Percentiles rank a stretch among this genome's conserved stretches.
Evolutionary conservation across 2,113 vertebrate genomes (phyloP).

Genomic region (Triplophysa dalaica): DNA sequence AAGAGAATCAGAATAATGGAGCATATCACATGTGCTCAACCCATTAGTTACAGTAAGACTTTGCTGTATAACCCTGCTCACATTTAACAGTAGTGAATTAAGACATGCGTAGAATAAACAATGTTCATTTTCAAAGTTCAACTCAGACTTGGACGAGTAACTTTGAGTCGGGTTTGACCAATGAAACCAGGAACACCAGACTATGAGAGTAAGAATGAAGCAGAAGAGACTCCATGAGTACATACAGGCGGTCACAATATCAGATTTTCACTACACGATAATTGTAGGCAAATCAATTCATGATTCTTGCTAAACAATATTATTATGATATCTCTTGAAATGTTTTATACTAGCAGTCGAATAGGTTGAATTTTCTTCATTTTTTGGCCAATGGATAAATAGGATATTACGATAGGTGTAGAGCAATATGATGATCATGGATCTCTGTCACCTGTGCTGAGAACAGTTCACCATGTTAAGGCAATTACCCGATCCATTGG

Average conservation of each 20-base stretch:
- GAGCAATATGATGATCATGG: background rate
- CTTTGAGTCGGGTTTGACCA: background rate
- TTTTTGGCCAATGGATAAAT: no score
- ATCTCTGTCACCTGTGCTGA: constrained; percentile 5
- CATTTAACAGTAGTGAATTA: constrained; percentile 31
- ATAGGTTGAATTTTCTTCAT: no score
- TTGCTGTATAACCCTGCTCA: constrained; percentile 28
- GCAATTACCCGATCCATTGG: constrained; percentile 16
- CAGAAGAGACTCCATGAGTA: background rate
- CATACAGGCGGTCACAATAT: no score
- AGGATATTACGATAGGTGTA: no score
- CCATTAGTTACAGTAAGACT: constrained; percentile 1
- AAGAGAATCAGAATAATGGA: no score
- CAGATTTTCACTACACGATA: no score
- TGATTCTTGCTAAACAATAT: no score
- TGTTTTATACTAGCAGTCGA: no score
- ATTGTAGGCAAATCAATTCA: no score
- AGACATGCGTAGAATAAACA: background rate
- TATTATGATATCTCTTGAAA: no score
- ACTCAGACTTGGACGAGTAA: background rate
- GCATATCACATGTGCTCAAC: background rate
- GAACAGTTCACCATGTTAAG: constrained; percentile 18
- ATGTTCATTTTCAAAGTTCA: background rate
- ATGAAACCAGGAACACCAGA: background rate
- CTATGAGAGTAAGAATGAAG: background rate